Evolutionary conservation across 2,888 invertebrate genomes (phyloP), one percentile per base, ranked within the genome.

Genomic region (Portevinia maculata): DNA sequence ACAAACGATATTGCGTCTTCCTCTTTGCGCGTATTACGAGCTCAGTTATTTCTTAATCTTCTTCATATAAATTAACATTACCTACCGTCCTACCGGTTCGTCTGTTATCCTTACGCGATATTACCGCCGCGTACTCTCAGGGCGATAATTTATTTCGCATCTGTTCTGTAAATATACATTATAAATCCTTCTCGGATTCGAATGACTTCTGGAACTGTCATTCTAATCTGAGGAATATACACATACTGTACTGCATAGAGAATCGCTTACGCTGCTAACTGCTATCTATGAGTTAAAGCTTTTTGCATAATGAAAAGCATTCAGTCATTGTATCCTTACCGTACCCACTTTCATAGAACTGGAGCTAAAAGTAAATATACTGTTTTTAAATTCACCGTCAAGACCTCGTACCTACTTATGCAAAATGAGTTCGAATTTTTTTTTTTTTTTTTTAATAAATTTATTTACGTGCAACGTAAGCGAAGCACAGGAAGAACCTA

Each of bases 241-340:
- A 24, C 24, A 24, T 24, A 60, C 64, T 46, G 50, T 64, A 70
- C 69, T 69, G 79, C 70, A 75, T 64, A 64, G 37, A 55, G 55
- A 55, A 53, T 41, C 34, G 62, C 55, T 57, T 48, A 70, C 15
- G 3, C 67, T 67, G 13, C 60, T 69, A 55, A 44, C 48, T 71
- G 69, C 48, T 73, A 83, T 83, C 81, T 76, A 76, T 83, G 83
- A 83, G 65, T 37, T 73, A 67, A 67, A 62, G 76, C 76, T 76
- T 73, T 76, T 73, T 83, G 83, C 76, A 83, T 83, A 83, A 83
- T 83, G 71, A 83, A 83, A 76, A 60, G 67, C 60, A 76, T 71
- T 76, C 76, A 71, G 71, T 37, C 83, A 24, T 50, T 41, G 57
- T 41, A 55, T 52, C 52, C 52, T 37, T 37, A n/a, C 34, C 30